These are phyloP conservation scores for Sapayoa aenigma DNA, from an alignment of 2,113 vertebrate species.

Conservation along the genomic window DNA sequence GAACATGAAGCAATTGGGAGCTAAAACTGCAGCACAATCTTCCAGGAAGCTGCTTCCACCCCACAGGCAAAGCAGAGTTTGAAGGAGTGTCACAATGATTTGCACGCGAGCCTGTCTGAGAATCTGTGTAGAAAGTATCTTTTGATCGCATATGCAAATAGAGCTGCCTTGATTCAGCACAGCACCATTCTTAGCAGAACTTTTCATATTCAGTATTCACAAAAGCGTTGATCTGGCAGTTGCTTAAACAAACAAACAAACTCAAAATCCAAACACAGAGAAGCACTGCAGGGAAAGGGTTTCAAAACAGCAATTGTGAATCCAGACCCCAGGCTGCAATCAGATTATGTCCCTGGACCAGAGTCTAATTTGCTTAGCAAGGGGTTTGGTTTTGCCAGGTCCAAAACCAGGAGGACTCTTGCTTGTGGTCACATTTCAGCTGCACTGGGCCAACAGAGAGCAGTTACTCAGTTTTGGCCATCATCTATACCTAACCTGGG, in stretches of 20 bases:
- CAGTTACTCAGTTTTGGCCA: not conserved
- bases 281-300: not conserved
- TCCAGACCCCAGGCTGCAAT: not conserved
- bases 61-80: not conserved
- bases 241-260: not conserved
- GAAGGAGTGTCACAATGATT: not conserved
- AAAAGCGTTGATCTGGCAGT: not conserved
- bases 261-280: not conserved
- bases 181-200: not conserved
- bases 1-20: not conserved
- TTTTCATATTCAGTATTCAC: not conserved
- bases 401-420: not conserved
- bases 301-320: not conserved
- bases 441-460: not conserved
- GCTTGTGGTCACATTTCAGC: not conserved
- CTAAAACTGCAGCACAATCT: not conserved
- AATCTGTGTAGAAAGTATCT: not conserved
- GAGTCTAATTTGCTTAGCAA: not conserved
- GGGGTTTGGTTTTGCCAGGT: not conserved
- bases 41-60: not conserved
- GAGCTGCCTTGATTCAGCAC: constrained; percentile 19
- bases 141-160: not conserved
- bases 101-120: not conserved
- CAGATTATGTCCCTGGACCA: not conserved
- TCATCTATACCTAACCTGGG: not conserved